Conservation (phyloP, 2,797 vertebrate species). For the Sebastes paucispinis region DNA sequence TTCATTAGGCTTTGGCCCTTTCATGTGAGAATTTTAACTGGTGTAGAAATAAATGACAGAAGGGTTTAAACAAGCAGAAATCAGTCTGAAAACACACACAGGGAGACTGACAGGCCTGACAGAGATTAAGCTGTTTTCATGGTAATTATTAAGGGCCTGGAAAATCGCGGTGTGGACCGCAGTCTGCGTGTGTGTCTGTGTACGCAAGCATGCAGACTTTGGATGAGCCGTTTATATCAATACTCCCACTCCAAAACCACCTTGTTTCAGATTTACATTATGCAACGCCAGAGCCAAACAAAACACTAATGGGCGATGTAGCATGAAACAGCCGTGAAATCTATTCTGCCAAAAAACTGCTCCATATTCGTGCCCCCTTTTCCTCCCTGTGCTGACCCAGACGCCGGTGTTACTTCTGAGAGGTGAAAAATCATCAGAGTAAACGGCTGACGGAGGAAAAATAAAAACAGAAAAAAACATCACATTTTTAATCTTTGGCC, state of each 20-base stretch:
- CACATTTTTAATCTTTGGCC: slow-evolving; percentile 43
- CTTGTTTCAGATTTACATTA: slow-evolving; percentile 80
- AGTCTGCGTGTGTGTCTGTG: slow-evolving; percentile 54
- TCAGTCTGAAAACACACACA: slow-evolving; percentile 59
- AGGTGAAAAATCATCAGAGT: slow-evolving; percentile 33
- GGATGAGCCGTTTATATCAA: slow-evolving; percentile 76
- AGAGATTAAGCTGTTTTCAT: slow-evolving; percentile 76
- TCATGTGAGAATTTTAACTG: slow-evolving; percentile 61
- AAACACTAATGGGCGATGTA: slow-evolving; percentile 81
- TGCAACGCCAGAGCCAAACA: slow-evolving; percentile 72
- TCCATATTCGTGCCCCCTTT: slow-evolving; percentile 51
- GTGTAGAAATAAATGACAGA: slow-evolving; percentile 68
- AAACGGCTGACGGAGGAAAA: slow-evolving; percentile 22
- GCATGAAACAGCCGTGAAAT: slow-evolving; percentile 83
- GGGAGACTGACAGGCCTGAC: slow-evolving; percentile 63
- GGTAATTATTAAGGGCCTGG: slow-evolving; percentile 70
- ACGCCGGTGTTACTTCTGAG: slow-evolving; percentile 51
- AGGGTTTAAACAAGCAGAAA: slow-evolving; percentile 75
- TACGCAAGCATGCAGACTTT: slow-evolving; percentile 65
- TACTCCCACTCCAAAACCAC: slow-evolving; percentile 72
- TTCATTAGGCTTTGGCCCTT: slow-evolving; percentile 60
- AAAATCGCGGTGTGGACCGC: slow-evolving; percentile 49
- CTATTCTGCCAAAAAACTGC: slow-evolving; percentile 64
- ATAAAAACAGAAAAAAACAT: slow-evolving; percentile 33
- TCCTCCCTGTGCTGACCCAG: slow-evolving; percentile 54